Conservation (phyloP, 2,113 vertebrate genomes). For the Sigmodon hispidus region DNA sequence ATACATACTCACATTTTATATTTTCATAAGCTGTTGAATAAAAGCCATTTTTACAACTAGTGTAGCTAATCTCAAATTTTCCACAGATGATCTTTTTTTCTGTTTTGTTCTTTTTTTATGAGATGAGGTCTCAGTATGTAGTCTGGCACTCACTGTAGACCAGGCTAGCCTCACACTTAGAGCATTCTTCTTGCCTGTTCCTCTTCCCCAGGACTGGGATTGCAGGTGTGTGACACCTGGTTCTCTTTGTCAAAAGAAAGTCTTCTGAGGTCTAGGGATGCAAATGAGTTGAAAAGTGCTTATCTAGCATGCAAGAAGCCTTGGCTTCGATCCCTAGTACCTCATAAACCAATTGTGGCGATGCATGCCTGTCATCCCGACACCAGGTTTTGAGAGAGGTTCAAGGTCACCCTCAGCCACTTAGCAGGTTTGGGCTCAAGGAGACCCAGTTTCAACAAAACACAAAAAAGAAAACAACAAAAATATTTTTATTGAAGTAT, state of each 20-base stretch:
- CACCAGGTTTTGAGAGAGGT: not conserved
- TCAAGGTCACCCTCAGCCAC: not conserved
- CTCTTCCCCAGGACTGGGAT: not conserved
- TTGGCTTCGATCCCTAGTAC: not conserved
- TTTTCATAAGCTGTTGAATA: conserved; percentile 44
- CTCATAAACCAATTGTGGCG: not conserved
- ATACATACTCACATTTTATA: not conserved
- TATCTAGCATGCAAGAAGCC: not conserved
- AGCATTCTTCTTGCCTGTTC: not conserved
- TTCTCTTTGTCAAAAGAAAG: not conserved
- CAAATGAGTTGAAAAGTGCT: not conserved
- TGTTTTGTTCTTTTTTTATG: not conserved
- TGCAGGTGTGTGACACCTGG: too few species aligned
- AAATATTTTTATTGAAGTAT: not conserved
- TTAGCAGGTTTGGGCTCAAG: not conserved
- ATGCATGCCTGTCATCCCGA: too few species aligned
- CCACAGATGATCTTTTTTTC: not conserved
- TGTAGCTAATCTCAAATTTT: conserved; percentile 1
- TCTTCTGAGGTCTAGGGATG: not conserved
- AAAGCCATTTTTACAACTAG: conserved; percentile 38
- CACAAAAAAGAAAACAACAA: not conserved
- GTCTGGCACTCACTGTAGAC: not conserved
- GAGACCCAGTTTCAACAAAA: not conserved
- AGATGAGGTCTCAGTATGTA: not conserved
- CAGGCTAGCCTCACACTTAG: not conserved